Base-by-base conservation (phyloP, 1,140 invertebrate species). In the Scaptomyza montana region DNA sequence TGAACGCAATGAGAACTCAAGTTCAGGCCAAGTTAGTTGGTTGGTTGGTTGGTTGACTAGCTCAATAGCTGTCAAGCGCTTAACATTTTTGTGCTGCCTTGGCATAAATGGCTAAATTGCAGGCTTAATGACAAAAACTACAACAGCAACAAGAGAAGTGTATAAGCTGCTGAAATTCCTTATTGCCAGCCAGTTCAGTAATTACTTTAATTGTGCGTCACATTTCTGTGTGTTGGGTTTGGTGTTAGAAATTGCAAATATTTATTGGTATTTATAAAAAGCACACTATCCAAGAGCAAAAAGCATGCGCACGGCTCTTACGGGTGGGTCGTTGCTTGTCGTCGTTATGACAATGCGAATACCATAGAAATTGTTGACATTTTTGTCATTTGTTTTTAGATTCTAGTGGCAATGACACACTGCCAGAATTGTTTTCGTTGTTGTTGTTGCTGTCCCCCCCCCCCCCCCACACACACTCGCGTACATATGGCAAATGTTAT, bases 71-170 rank as follows among this genome's bases (percentile, higher is more conserved):
- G 62, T 21, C 16, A 62, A 82, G 75, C 75, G 71, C 80, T 82
- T 79, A 84, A 68, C 67, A 82, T 81, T 75, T 86, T 81, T 81
- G 64, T 76, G 82, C 80, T 84, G 80, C 77, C 80, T 70, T 71
- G 64, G 76, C 84, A 87, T 87, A 82, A 86, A 86, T 86, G 82
- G 82, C 82, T 86, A 87, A 87, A 86, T 84, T 77, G 80, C 62
- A 55, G 67, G 60, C 80, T 76, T 85, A 74, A 74, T 74, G 71
- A 59, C 69, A 72, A 72, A 36, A 70, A 70, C 43, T 56, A 69
- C 50, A 69, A 62, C 50, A 45, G 12, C n/a, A 49, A 33, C 39
- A 30, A 7, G n/a, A 47, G 5, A 61, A 45, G 56, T 6, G 30
- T 25, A 25, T 25, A 25, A 33, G 30, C 30, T 33, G 47, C 41